Evolutionary conservation across 2,113 vertebrate species (phyloP), one percentile per base, ranked within the genome.

Genomic region (Colaptes auratus): DNA sequence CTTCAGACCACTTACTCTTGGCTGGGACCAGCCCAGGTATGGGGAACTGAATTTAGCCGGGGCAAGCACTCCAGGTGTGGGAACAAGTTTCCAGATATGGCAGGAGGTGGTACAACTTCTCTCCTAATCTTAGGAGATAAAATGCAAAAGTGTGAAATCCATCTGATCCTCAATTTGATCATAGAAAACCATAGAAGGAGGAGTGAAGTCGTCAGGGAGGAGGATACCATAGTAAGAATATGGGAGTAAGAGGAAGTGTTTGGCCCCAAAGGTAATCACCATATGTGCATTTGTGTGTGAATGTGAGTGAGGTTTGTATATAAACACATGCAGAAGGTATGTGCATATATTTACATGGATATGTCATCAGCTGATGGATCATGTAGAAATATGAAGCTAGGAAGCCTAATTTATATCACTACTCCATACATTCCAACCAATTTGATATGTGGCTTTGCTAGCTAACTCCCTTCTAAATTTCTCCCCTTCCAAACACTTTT

Each of bases 361-460:
- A 55, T 74, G 30, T 84, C 90, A 92, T 96, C 90, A 82, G 70
- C 76, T 97, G 90, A 88, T 90, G 61, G n/a, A 82, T 95, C 59
- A 44, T 88, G 74, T 85, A 82, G 74, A 63, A 89, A 77, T 71
- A 75, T 33, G 8, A 83, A 88, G 76, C 46, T 93, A 88, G 80
- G 72, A 86, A 92, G 81, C 69, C 55, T 75, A 35, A 79, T 91
- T 52, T 89, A n/a, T 86, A 44, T 75, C 88, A 90, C 89, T 95
- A 56, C 28, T 71, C 77, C 91, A 96, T 88, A 81, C 94, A 82
- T 95, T 87, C 52, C 85, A 73, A 82, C 39, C 55, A 55, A 39
- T 91, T 80, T 96, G 76, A 63, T 67, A 53, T 0, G 1, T 77
- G 77, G 42, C 70, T 81, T 90, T 86, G 69, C 83, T 88, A 80